Evolutionary conservation across 2,113 vertebrate species (phyloP), one percentile per base, ranked within the genome.

Genomic region (Patagioenas fasciata): DNA sequence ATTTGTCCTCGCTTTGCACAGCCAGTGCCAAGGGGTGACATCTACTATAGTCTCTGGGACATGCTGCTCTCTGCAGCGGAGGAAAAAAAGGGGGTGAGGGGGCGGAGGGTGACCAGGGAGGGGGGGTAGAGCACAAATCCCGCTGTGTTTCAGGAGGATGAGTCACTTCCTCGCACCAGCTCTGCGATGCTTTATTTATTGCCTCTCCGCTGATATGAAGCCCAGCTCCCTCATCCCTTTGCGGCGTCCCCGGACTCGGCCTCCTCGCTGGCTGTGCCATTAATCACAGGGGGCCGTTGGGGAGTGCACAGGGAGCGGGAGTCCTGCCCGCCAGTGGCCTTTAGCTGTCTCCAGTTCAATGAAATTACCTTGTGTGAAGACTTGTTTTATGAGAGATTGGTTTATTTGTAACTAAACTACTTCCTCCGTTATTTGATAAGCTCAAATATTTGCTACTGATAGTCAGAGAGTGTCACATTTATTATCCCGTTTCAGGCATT

Each of bases 331-430:
- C 71, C 75, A 97, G 97, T 96, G 97, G 98, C 98, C 97, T 98
- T 98, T 98, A 93, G 94, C 97, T 97, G 98, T 98, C 98, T 98
- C 97, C 97, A 97, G 97, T 95, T 98, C 97, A 97, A 96, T 97
- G 98, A 97, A 98, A 98, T 98, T 95, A 96, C 97, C 97, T 97
- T 98, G 97, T 97, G 96, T 96, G 96, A 97, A 98, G 97, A 96
- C 97, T 98, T 98, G 97, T 97, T 98, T 98, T 98, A 98, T 98
- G 97, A 98, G 98, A 97, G 97, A 97, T 98, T 97, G 98, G 97
- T 98, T 98, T 98, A 98, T 98, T 98, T 98, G 98, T 98, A 98
- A 98, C 98, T 97, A 98, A 98, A 98, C 97, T 93, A 98, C 98
- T 98, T 98, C 98, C 98, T 98, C 98, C 80, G 88, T 97, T 98